Base-by-base conservation (phyloP, 2,888 invertebrate species). In the Archips xylosteana region DNA sequence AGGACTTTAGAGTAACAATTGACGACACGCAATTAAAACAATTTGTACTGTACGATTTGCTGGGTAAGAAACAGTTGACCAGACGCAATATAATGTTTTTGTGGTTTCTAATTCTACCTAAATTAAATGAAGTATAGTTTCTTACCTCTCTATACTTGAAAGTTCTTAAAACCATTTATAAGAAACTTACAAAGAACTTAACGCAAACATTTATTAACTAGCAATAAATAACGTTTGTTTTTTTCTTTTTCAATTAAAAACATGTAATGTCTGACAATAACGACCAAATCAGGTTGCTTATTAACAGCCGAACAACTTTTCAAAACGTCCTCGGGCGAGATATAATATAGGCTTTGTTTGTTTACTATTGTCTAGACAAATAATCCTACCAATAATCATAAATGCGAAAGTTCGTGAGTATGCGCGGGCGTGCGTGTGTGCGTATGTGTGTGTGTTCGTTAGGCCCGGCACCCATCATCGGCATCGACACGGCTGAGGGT, bases 271-370 rank as follows among this genome's bases (percentile, higher is more conserved):
- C 15, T 9, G 51, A 54, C 51, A 54, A 54, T 54, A 54, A 54
- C 12, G 57, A 32, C 32, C 23, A 32, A 49, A 71, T 47, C 70
- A 59, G 57, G 36, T 57, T 54, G 13, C 15, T 15, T 39, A 70
- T 64, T 9, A 70, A 64, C 59, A 64, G 71, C 34, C n/a, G 54
- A n/a, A 39, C 64, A 49, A 70, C 70, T 70, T 70, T 70, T 59
- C 13, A 70, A 57, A 70, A 47, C 15, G 64, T 70, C 70, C 59
- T 71, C 32, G 39, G 59, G n/a, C n/a, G 13, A 10, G 13, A 36
- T 5, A 13, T 64, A 13, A 23, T 57, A 39, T 49, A 49, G 8
- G 23, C 57, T 32, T 57, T 32, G 10, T 32, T 57, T 32, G 10
- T 9, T 54, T 8, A 54, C 15, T 23, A 54, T 10, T 32, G 32